Conservation (phyloP, 1,140 invertebrate genomes). For the Patella vulgata region DNA sequence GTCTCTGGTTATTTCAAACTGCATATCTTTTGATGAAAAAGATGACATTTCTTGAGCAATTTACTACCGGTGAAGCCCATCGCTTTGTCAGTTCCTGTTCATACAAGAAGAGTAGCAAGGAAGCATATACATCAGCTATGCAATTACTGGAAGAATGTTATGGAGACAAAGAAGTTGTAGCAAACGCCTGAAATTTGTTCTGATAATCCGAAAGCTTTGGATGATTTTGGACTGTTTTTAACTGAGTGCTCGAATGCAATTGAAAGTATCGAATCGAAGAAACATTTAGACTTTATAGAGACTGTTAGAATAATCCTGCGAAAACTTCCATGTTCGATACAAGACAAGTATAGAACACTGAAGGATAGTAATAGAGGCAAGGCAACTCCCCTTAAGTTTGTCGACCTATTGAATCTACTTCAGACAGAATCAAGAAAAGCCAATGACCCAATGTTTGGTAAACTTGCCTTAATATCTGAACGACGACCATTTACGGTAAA, state of each 20-base stretch:
- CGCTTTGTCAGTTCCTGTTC: no score
- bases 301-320: not conserved
- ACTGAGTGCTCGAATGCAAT: conserved; percentile 5
- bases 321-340: conserved; percentile 7
- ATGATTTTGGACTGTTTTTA: conserved; percentile 5
- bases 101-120: no score
- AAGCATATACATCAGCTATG: no score
- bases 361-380: not conserved
- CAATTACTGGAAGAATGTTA: no score
- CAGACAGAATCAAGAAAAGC: conserved; percentile 1
- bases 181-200: not conserved
- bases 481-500: no score
- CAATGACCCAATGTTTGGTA: conserved; percentile 12
- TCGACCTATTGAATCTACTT: not conserved
- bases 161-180: not conserved
- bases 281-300: conserved; percentile 6
- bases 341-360: conserved; percentile 1
- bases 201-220: not conserved
- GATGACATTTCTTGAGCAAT: no score
- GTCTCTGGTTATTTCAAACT: no score
- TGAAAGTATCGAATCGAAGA: not conserved
- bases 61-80: no score
- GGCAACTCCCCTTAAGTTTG: not conserved
- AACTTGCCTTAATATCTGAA: no score
- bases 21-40: no score